These are phyloP conservation scores for Heterotilapia buettikoferi DNA, from an alignment of 2,113 vertebrate species.

Conservation along the genomic window DNA sequence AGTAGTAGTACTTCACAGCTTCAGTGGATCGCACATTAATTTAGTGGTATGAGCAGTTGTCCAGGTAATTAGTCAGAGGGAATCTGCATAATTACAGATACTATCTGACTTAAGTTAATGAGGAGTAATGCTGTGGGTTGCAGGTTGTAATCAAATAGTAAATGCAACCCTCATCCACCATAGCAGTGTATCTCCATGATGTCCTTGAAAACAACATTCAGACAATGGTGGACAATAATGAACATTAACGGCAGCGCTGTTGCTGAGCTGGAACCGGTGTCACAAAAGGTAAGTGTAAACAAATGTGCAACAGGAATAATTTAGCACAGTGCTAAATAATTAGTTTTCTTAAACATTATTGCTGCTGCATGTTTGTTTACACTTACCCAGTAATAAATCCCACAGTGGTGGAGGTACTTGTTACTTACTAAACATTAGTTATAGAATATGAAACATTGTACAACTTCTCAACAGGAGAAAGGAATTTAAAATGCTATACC, in stretches of 20 bases:
- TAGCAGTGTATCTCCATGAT: neutral
- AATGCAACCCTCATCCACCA: neutral
- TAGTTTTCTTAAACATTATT: neutral
- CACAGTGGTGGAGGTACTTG: neutral
- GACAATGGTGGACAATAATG: neutral
- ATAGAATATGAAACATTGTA: neutral
- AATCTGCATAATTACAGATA: constrained; percentile 59
- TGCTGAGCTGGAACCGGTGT: neutral
- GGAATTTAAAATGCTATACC: neutral
- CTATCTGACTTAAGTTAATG: constrained; percentile 29
- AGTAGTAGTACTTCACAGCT: neutral
- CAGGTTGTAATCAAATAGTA: neutral
- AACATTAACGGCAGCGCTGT: neutral
- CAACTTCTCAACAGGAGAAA: neutral
- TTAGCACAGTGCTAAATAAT: neutral
- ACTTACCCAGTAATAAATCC: neutral
- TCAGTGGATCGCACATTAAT: neutral
- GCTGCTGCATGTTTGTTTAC: neutral
- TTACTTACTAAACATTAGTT: neutral
- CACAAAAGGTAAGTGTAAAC: neutral
- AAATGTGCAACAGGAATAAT: neutral
- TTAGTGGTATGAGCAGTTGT: constrained; percentile 16
- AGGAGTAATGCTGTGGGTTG: neutral
- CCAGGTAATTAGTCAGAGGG: constrained; percentile 50
- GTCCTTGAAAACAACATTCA: neutral